These are phyloP conservation scores for Dasypogon diadema DNA, from an alignment of 2,888 invertebrate species.

Conservation along the genomic window DNA sequence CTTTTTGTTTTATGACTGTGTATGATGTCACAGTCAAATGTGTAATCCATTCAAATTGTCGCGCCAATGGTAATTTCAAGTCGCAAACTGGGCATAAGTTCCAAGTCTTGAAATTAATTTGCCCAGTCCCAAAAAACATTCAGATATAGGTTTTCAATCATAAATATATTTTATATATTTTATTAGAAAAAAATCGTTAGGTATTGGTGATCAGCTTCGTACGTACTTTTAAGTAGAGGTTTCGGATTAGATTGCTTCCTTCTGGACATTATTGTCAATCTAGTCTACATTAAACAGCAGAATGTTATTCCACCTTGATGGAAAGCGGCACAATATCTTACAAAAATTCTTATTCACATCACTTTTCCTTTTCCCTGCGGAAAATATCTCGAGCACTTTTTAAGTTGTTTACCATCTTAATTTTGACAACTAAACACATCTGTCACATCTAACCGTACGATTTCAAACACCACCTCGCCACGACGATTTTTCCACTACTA, in stretches of 20 bases:
- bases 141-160: not conserved
- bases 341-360: constrained; percentile 32
- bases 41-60: constrained; percentile 44
- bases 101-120: not conserved
- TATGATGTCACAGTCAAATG: constrained; percentile 55
- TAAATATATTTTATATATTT: not conserved
- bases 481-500: constrained; percentile 42
- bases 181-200: too few relatives aligned
- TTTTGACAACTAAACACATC: constrained; percentile 51
- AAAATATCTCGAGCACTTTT: constrained; percentile 35
- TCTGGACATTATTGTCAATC: constrained; percentile 79
- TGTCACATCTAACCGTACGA: constrained; percentile 38
- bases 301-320: constrained; percentile 36
- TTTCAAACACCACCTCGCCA: constrained; percentile 14
- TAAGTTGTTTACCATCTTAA: constrained; percentile 38
- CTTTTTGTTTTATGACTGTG: constrained; percentile 53
- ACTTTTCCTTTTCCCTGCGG: constrained; percentile 23
- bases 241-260: constrained; percentile 97
- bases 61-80: constrained; percentile 19
- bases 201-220: not conserved
- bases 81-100: not conserved
- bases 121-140: not conserved
- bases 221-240: constrained; percentile 91
- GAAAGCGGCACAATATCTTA: not conserved
- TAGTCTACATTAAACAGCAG: constrained; percentile 42